phyloP scores from a whole-genome alignment of 2,888 invertebrate genomes.

The Neoascia interrupta region DNA sequence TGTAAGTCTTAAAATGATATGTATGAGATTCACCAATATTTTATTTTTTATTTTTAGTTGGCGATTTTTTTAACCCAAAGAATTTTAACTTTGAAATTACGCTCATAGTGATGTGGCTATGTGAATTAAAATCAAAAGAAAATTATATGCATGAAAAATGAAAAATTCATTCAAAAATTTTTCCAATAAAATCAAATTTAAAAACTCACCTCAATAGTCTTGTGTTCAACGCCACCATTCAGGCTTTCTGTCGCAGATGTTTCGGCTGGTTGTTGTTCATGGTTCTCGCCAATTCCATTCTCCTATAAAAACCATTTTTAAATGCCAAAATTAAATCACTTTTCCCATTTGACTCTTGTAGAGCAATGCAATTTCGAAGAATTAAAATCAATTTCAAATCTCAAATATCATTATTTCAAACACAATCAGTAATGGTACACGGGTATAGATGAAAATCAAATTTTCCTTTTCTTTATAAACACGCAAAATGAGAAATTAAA shows the following conservation, averaged over 20 bases:
- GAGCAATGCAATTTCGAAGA: too few species aligned
- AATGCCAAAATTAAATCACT: constrained; percentile 18
- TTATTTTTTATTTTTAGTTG: constrained; percentile 2
- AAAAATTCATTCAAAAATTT: too few species aligned
- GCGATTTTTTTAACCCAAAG: constrained; percentile 34
- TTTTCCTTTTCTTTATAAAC: background rate
- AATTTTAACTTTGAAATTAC: constrained; percentile 41
- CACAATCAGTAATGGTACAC: constrained; percentile 22
- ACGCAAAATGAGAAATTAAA: constrained; percentile 61
- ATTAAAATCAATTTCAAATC: background rate
- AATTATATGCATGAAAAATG: background rate
- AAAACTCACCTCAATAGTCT: constrained; percentile 70
- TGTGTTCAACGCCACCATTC: constrained; percentile 71
- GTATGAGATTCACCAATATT: background rate
- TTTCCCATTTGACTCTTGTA: too few species aligned
- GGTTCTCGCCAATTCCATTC: constrained; percentile 71
- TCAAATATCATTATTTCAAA: too few species aligned
- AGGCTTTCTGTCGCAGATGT: constrained; percentile 72
- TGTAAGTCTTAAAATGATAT: background rate
- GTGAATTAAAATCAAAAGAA: constrained; percentile 4
- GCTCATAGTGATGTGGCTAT: constrained; percentile 37
- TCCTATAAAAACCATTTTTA: constrained; percentile 63
- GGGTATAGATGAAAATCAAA: too few species aligned
- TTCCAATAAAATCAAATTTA: too few species aligned
- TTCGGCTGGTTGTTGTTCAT: constrained; percentile 69